These are phyloP conservation scores for Pollenia griseotomentosa DNA, from an alignment of 2,888 invertebrate species.

Conservation along the genomic window DNA sequence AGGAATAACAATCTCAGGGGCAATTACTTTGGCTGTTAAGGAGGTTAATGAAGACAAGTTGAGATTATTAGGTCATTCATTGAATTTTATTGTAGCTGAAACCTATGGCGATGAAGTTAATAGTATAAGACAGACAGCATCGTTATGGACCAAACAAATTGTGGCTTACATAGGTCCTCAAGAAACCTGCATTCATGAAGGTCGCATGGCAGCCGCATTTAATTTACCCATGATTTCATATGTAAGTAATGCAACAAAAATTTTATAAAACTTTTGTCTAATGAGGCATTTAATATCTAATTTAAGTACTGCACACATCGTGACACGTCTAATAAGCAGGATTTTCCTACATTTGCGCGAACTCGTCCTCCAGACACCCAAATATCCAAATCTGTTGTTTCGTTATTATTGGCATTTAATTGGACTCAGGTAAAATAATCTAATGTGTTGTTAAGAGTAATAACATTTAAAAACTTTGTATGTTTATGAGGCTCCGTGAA, in stretches of 20 bases:
- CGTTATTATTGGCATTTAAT: conserved; percentile 92
- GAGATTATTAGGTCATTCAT: conserved; percentile 87
- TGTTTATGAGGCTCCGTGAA: too few relatives aligned
- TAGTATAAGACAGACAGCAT: conserved; percentile 93
- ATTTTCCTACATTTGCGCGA: conserved; percentile 95
- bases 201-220: conserved; percentile 96
- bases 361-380: conserved; percentile 97
- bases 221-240: conserved; percentile 98
- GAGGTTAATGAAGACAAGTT: conserved; percentile 90
- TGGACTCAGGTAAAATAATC: conserved; percentile 91
- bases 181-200: conserved; percentile 94
- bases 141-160: conserved; percentile 92
- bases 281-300: conserved; percentile 59
- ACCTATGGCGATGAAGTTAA: conserved; percentile 95
- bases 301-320: conserved; percentile 95
- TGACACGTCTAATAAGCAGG: conserved; percentile 93
- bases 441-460: background rate
- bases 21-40: conserved; percentile 93
- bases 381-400: conserved; percentile 95
- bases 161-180: conserved; percentile 95
- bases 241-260: conserved; percentile 87
- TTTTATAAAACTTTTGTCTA: background rate
- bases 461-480: too few relatives aligned
- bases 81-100: conserved; percentile 93
- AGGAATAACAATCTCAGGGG: conserved; percentile 89